These are phyloP conservation scores for Ichneumoninae sp. DNA, from an alignment of 2,888 invertebrate species.

Conservation along the genomic window DNA sequence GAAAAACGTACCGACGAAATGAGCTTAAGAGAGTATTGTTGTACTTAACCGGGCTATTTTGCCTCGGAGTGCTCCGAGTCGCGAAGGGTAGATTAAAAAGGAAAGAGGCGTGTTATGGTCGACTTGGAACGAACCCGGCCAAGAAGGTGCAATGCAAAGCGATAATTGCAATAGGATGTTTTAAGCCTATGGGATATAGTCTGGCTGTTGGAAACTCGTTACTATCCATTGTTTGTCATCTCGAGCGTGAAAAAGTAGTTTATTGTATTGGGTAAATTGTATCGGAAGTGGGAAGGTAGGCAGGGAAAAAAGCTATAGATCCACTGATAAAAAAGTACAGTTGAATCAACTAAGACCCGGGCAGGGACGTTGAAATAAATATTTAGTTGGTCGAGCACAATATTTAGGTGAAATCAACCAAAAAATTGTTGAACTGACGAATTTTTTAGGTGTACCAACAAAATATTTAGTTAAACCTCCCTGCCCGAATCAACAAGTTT, in stretches of 20 bases:
- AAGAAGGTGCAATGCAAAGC: neutral
- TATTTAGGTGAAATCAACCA: too few species aligned
- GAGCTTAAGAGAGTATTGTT: conserved; percentile 58
- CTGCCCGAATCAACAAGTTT: too few species aligned
- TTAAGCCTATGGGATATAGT: neutral
- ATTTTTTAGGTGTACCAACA: too few species aligned
- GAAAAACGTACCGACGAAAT: conserved; percentile 51
- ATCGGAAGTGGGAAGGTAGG: too few species aligned
- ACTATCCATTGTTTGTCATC: neutral
- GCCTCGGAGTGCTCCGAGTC: conserved; percentile 17
- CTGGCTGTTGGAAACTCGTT: neutral
- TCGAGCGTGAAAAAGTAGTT: neutral
- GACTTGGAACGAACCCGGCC: neutral
- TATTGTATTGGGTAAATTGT: neutral
- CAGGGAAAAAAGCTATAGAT: too few species aligned
- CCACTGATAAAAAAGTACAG: too few species aligned
- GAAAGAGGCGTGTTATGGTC: neutral
- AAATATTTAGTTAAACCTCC: too few species aligned
- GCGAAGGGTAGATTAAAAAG: conserved; percentile 15
- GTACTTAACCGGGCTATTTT: conserved; percentile 28
- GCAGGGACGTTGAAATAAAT: too few species aligned
- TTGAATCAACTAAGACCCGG: too few species aligned
- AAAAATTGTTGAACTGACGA: too few species aligned
- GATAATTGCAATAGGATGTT: neutral
- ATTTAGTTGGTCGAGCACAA: too few species aligned